Percentiles rank a stretch among this genome's conserved stretches.
Conservation (phyloP, 2,797 vertebrate genomes). For the Pipistrellus pygmaeus region DNA sequence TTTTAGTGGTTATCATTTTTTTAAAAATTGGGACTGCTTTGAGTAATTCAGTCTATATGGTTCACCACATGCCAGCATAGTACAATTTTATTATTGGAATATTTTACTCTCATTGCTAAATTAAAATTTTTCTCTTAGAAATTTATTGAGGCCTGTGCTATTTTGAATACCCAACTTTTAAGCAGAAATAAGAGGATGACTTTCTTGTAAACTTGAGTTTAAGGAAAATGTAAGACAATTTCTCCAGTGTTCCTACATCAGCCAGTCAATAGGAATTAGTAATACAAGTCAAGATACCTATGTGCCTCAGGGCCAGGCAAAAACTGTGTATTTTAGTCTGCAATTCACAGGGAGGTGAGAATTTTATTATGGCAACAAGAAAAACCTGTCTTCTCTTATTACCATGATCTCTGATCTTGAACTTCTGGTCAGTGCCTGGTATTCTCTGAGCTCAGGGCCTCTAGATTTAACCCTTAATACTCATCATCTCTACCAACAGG, state of each 20-base stretch:
- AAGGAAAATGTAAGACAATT: slow-evolving; percentile 11
- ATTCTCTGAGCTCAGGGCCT: background rate
- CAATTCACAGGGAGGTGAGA: background rate
- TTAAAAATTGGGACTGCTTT: background rate
- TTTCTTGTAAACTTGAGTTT: slow-evolving; percentile 9
- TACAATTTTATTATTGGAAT: background rate
- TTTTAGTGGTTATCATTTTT: slow-evolving; percentile 42
- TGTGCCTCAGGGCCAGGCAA: background rate
- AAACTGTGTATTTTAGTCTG: background rate
- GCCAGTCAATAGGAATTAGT: background rate
- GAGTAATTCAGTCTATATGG: background rate
- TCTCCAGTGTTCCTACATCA: background rate
- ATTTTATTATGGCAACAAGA: background rate
- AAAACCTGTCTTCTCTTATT: background rate
- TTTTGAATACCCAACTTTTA: background rate
- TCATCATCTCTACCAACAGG: background rate
- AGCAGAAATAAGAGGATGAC: background rate
- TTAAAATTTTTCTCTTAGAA: background rate
- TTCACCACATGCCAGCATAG: background rate
- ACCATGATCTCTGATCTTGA: background rate
- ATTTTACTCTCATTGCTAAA: slow-evolving; percentile 25
- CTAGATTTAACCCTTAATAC: background rate
- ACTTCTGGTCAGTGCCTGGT: background rate
- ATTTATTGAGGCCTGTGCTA: background rate
- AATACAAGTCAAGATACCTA: background rate